These are phyloP conservation scores for Hedychridium roseum DNA, from an alignment of 2,888 invertebrate species.

Conservation along the genomic window DNA sequence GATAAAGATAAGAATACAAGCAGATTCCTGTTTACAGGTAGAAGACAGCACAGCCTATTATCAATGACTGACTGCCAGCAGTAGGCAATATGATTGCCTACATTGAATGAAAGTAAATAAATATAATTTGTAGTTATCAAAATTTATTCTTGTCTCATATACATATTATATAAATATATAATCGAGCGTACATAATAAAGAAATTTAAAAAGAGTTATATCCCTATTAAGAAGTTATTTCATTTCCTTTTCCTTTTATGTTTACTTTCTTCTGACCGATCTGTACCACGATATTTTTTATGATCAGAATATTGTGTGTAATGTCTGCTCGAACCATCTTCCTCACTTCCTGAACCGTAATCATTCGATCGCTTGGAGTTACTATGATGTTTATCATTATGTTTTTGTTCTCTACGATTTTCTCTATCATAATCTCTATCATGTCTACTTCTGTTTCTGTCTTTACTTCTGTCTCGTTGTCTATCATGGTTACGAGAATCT, in stretches of 20 bases:
- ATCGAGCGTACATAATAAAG: too few relatives aligned
- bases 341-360: slow-evolving; percentile 6
- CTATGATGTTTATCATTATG: slow-evolving; percentile 6
- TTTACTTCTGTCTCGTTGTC: slow-evolving; percentile 9
- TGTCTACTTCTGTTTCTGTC: slow-evolving; percentile 18
- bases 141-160: too few relatives aligned
- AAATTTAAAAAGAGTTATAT: too few relatives aligned
- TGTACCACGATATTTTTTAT: slow-evolving; percentile 30
- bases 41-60: too few relatives aligned
- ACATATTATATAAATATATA: too few relatives aligned
- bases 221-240: too few relatives aligned
- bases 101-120: too few relatives aligned
- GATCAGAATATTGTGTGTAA: slow-evolving; percentile 17
- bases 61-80: too few relatives aligned
- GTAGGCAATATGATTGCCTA: too few relatives aligned
- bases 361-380: slow-evolving; percentile 11
- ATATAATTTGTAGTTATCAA: too few relatives aligned
- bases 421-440: slow-evolving; percentile 9
- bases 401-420: slow-evolving; percentile 13
- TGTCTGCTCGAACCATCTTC: slow-evolving; percentile 3
- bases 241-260: background rate
- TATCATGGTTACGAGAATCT: slow-evolving; percentile 6
- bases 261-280: slow-evolving; percentile 28
- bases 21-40: too few relatives aligned
- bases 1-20: too few relatives aligned